A percentile compares a stretch with the other conserved stretches of the same genome.
These are phyloP conservation scores for Alentia gelatinosa DNA, from an alignment of 2,888 invertebrate genomes.

Conservation along the genomic window DNA sequence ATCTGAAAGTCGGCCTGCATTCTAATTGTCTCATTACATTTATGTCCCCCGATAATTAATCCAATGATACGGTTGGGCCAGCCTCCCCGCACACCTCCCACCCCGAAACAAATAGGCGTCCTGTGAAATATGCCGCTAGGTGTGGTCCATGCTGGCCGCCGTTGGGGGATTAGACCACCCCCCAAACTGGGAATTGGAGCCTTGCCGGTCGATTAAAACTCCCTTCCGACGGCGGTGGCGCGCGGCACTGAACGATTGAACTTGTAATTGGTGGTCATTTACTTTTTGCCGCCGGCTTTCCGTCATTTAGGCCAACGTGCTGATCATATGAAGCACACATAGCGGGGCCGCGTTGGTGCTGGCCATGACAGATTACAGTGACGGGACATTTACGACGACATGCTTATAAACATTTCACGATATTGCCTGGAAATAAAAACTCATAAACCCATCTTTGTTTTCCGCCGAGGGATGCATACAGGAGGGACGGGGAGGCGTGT, in stretches of 20 bases:
- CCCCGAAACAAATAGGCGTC: background rate
- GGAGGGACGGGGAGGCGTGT: background rate
- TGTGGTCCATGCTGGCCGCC: background rate
- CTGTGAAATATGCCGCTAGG: background rate
- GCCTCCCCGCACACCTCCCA: background rate
- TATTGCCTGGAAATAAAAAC: background rate
- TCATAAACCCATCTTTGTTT: background rate
- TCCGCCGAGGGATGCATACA: background rate
- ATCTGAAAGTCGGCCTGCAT: background rate
- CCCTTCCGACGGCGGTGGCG: background rate
- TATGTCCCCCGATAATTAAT: constrained; percentile 35
- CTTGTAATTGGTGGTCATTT: constrained; percentile 29
- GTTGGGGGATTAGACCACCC: background rate
- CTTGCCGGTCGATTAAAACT: constrained; percentile 19
- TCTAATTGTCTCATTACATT: constrained; percentile 32
- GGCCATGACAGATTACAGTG: background rate
- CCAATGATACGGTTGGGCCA: background rate
- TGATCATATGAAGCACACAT: background rate
- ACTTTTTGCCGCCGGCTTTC: background rate
- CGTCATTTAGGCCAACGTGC: background rate
- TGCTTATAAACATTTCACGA: background rate
- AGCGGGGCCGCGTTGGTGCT: background rate
- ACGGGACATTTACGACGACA: background rate
- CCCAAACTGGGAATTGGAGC: background rate
- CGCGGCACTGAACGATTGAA: constrained; percentile 7